These are phyloP conservation scores for Homarus americanus DNA, from an alignment of 1,140 invertebrate species.

Conservation along the genomic window DNA sequence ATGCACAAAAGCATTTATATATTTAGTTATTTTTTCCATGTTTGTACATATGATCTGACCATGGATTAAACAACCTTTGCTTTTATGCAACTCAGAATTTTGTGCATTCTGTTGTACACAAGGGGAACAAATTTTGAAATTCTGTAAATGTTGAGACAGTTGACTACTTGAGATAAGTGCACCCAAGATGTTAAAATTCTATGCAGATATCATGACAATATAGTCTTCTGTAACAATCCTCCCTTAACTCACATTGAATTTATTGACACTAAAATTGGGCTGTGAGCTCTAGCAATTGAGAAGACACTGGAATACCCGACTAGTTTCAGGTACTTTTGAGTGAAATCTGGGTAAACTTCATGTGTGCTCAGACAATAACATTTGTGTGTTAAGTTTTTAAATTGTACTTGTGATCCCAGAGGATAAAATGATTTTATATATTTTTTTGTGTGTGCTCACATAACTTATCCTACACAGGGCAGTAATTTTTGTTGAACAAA, in stretches of 20 bases:
- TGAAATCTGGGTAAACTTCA: neutral
- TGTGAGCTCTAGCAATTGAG: neutral
- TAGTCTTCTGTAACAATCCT: neutral
- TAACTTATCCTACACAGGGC: neutral
- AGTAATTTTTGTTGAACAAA: neutral
- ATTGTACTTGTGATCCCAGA: neutral
- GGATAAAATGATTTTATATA: constrained; percentile 5
- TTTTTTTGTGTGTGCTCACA: neutral
- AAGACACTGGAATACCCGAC: neutral
- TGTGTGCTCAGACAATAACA: neutral
- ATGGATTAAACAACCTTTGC: neutral
- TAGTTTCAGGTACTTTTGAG: neutral
- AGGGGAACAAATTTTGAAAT: neutral
- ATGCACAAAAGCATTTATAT: constrained; percentile 59
- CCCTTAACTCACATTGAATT: neutral
- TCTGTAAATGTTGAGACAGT: neutral
- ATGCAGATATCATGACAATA: neutral
- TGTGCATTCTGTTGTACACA: neutral
- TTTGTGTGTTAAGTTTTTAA: neutral
- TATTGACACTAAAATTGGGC: neutral
- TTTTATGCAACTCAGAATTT: neutral
- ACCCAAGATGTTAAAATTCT: neutral
- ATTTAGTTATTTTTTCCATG: constrained; percentile 46
- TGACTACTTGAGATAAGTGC: neutral
- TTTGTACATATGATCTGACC: constrained; percentile 33